Evolutionary conservation across 1,140 invertebrate genomes (phyloP), one percentile per base, ranked within the genome.

Genomic region (Bombus waltoni): DNA sequence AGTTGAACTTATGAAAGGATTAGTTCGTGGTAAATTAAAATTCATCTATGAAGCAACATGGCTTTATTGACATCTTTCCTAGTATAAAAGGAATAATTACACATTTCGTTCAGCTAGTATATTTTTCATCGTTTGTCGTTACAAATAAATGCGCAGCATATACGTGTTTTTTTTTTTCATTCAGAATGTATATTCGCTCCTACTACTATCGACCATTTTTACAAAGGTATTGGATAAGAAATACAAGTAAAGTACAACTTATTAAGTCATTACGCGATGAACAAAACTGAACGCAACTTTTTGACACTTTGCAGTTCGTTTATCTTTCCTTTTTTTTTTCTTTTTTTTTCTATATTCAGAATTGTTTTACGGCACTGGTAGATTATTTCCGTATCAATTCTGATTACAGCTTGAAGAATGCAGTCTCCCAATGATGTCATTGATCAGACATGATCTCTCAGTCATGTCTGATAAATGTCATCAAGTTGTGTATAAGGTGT

Each of bases 51-150:
- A 78, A 83, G 75, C 75, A 83, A 66, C 47, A 38, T 59, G 53
- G 9, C 47, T 84, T 79, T 84, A 84, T 84, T 80, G 47, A 84
- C 76, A 80, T 44, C 6, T 62, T n/a, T 71, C 57, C 70, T 74
- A 47, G n/a, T 79, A 84, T 66, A 77, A 84, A 79, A 79, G 38
- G 35, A 84, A 71, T 79, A 68, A n/a, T 68, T 83, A 83, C 81
- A 83, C 44, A 32, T 57, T 18, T 70, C 75, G 28, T 83, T 83
- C 28, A n/a, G 32, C 28, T 79, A 84, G n/a, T 71, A 38, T 79
- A 78, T 62, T 79, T 72, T 44, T 80, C 28, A 72, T 79, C 25
- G 18, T 18, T 73, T 59, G 53, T 57, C 22, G 3, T 77, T 53
- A 78, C 44, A 78, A 78, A 77, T 70, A 70, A 81, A 81, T 70